Evolutionary conservation across 2,888 invertebrate genomes (phyloP), one percentile per base, ranked within the genome.

Genomic region (Crepidodera aurea): DNA sequence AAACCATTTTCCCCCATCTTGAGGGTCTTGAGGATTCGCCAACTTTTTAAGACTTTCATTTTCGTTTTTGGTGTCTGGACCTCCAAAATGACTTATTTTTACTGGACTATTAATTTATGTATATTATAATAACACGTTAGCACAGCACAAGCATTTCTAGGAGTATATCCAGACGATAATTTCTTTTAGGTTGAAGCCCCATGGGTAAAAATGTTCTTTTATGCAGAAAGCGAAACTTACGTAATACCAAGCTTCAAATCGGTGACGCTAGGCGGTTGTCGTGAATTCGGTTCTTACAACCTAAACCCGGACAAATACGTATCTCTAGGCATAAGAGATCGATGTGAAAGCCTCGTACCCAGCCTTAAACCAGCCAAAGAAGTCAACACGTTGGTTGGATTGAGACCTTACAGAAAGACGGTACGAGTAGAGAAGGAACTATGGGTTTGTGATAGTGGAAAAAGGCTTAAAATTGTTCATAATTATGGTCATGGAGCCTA

Each of bases 401-500:
- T 97, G 46, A 83, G 97, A 63, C 97, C 97, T 0, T 90, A 94
- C 76, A 85, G 96, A 51, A 83, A 84, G 73, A 83, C 87, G 37
- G 86, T 90, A 16, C 83, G 94, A 71, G 88, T 95, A 66, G 93
- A 92, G 74, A 81, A 84, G 0, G 91, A 92, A 75, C 68, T 72
- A 18, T 65, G 78, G 16, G 66, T 44, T 8, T 53, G 32, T 0
- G 15, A 67, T n/a, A 58, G 65, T 27, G 85, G 85, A 1, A 77
- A 83, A 67, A 83, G 78, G 66, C 65, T 83, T 0, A 85, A 88
- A 84, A 84, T 96, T 27, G 89, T 97, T 4, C 97, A 98, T 78
- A 94, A 96, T 80, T 97, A 97, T 77, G 97, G 97, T 0, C 97
- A 97, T 78, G 96, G 96, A 0, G 96, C 95, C 0, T 95, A 96